Percentiles rank a stretch among this genome's conserved stretches.
These are phyloP conservation scores for Chloroceryle aenea DNA, from an alignment of 2,113 vertebrate species.

Conservation along the genomic window DNA sequence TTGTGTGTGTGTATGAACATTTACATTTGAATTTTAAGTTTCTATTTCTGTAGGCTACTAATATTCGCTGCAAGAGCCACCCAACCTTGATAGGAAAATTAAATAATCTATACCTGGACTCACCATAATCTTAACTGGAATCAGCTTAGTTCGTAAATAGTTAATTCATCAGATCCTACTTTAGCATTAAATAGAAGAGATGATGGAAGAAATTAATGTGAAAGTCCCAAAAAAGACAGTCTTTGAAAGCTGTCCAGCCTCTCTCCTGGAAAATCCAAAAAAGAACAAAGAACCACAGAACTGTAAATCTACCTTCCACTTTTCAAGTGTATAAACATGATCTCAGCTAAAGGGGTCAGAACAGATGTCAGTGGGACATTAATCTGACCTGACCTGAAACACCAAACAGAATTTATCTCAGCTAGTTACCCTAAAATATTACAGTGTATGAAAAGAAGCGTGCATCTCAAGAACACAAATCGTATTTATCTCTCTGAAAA, in stretches of 20 bases:
- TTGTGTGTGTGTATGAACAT: background rate
- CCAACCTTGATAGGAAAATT: background rate
- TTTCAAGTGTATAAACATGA: background rate
- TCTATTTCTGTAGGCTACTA: background rate
- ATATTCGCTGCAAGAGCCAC: background rate
- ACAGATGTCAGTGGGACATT: background rate
- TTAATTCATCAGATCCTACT: background rate
- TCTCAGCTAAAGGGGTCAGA: background rate
- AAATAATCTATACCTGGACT: background rate
- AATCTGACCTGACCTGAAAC: background rate
- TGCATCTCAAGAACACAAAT: background rate
- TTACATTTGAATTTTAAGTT: background rate
- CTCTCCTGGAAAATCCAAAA: background rate
- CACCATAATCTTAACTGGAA: background rate
- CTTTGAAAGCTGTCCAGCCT: background rate
- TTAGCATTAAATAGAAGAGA: background rate
- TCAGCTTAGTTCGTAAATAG: background rate
- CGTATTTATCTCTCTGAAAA: background rate
- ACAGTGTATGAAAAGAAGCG: background rate
- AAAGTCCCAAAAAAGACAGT: background rate
- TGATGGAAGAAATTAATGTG: background rate
- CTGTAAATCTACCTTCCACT: background rate
- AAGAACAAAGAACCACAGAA: background rate
- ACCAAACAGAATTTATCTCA: background rate
- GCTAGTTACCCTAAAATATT: background rate